Evolutionary conservation across 2,113 vertebrate genomes (phyloP), one percentile per base, ranked within the genome.

Genomic region (Cebus imitator): DNA sequence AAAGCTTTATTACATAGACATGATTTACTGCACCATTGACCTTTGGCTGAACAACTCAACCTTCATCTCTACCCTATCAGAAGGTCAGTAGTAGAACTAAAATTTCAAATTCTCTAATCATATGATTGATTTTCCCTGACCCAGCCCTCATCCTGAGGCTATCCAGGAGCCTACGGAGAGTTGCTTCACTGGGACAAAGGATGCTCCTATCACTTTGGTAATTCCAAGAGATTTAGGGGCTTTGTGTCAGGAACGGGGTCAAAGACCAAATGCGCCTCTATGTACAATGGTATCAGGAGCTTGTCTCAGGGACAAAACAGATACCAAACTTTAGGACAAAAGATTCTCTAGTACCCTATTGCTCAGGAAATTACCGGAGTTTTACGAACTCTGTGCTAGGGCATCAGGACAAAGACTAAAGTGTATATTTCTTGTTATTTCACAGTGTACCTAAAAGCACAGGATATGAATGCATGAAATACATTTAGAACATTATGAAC

Each of bases 1-100:
- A 17, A 73, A 12, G 2, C 1, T 76, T 76, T 9, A 13, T 52
- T 58, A 40, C 16, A 0, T 16, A 27, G 1, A 5, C 0, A n/a
- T 58, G 43, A 61, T 21, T 85, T 23, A n/a, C 25, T 52, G 8
- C 0, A 27, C 23, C 11, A 5, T 5, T 52, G 35, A 30, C 4
- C 43, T 43, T 16, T 52, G 37, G 5, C 18, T n/a, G 21, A 68
- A 72, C 35, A 58, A 57, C 25, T 40, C 58, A 58, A 32, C 4
- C 25, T 86, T 70, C 18, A 58, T 68, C 17, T 10, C 9, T 16
- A 1, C 7, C 72, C 30, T 37, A 35, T 9, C 9, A 9, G 30
- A 72, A 35, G 20, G 8, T 70, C 32, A 8, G 25, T 2, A 11
- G 40, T 58, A 23, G 17, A 27, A 12, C 2, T 55, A 32, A 79